Percentiles rank a stretch among this genome's conserved stretches.
Evolutionary conservation across 2,797 vertebrate species (phyloP).

Genomic region (Scleropages formosus): DNA sequence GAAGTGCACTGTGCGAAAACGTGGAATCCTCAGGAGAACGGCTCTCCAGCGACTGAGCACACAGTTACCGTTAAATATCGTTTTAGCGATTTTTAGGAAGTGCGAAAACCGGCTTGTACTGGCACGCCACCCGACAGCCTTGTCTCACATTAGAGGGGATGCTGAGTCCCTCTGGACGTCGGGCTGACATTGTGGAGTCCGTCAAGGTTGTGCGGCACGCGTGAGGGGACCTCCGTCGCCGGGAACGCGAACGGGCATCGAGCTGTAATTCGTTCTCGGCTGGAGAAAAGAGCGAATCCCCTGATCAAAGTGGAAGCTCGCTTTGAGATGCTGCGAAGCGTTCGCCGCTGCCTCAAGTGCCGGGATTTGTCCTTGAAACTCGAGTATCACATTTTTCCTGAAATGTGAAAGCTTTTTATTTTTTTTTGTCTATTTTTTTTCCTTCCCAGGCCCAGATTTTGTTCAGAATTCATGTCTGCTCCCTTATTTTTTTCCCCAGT

Average conservation of each 20-base stretch:
- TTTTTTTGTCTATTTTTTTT: not conserved
- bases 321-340: not conserved
- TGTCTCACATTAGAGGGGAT: not conserved
- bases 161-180: not conserved
- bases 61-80: not conserved
- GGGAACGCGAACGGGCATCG: not conserved
- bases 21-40: not conserved
- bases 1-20: not conserved
- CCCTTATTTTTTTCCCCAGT: slow-evolving; percentile 4
- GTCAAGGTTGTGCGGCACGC: not conserved
- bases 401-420: not conserved
- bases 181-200: slow-evolving; percentile 13
- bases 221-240: not conserved
- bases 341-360: not conserved
- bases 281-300: not conserved
- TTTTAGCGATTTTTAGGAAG: not conserved
- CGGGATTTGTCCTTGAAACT: slow-evolving; percentile 29
- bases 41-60: not conserved
- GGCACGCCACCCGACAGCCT: too few relatives aligned
- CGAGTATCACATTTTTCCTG: slow-evolving; percentile 16
- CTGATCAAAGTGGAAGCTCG: slow-evolving; percentile 2
- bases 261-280: not conserved
- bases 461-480: slow-evolving; percentile 22
- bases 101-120: not conserved
- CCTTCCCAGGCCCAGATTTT: not conserved